Percentiles rank a stretch among this genome's conserved stretches.
These are phyloP conservation scores for Dasypolia templi DNA, from an alignment of 2,888 invertebrate genomes.

Conservation along the genomic window DNA sequence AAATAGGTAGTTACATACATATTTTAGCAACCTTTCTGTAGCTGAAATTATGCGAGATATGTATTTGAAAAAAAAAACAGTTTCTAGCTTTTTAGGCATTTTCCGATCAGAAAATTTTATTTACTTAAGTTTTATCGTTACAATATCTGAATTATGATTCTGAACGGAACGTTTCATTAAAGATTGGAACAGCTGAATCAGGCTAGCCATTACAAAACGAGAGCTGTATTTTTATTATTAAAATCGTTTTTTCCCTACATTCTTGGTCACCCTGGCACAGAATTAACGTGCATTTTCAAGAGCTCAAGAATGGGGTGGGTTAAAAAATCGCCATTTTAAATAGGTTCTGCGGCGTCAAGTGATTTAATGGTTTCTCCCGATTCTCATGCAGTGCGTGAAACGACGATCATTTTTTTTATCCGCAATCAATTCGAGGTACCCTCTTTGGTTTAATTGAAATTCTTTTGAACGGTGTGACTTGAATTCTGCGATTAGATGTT, in stretches of 20 bases:
- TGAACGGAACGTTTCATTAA: not conserved
- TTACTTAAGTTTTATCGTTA: not conserved
- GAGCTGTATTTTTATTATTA: not conserved
- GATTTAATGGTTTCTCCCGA: conserved; percentile 87
- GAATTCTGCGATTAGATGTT: conserved; percentile 73
- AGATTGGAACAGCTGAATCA: not conserved
- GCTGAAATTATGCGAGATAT: not conserved
- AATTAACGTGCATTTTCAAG: conserved; percentile 63
- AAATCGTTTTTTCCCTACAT: not conserved
- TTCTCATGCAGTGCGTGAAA: conserved; percentile 84
- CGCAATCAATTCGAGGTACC: conserved; percentile 85
- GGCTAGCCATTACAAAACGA: not conserved
- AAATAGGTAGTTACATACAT: not conserved
- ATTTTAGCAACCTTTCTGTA: not conserved
- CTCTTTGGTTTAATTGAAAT: conserved; percentile 83
- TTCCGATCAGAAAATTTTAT: not conserved
- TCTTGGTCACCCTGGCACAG: conserved; percentile 37
- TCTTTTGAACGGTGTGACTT: conserved; percentile 81
- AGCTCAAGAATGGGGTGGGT: conserved; percentile 72
- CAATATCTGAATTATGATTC: not conserved
- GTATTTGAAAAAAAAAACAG: not conserved
- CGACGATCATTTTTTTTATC: conserved; percentile 85
- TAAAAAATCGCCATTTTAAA: conserved; percentile 88
- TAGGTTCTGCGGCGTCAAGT: conserved; percentile 86
- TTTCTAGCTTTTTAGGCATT: not conserved